These are phyloP conservation scores for Hirundichthys speculiger DNA, from an alignment of 2,113 vertebrate genomes.

Conservation along the genomic window DNA sequence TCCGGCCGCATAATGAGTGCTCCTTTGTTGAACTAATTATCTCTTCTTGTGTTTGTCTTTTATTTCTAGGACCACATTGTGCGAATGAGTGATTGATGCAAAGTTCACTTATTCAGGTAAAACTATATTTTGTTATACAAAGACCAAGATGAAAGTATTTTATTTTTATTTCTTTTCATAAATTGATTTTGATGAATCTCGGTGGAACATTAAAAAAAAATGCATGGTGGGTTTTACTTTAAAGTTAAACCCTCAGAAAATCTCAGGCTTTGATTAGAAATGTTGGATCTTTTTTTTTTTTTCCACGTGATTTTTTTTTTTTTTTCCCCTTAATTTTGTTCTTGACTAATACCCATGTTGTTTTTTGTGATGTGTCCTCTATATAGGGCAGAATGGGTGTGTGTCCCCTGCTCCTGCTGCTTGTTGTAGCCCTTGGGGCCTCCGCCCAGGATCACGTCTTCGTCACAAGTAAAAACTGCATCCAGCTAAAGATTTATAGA, in stretches of 20 bases:
- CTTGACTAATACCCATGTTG: not conserved
- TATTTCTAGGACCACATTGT: constrained; percentile 59
- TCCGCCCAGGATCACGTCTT: constrained; percentile 71
- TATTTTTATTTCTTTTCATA: too few species aligned
- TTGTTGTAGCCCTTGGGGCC: constrained; percentile 80
- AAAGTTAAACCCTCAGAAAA: too few species aligned
- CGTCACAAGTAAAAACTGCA: constrained; percentile 78
- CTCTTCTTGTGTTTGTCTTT: constrained; percentile 4
- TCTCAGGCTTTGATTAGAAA: too few species aligned
- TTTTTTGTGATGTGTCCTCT: constrained; percentile 34
- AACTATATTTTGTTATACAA: constrained; percentile 1
- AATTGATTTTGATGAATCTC: too few species aligned
- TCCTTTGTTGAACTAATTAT: not conserved
- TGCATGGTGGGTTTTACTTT: too few species aligned
- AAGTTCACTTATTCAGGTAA: constrained; percentile 76
- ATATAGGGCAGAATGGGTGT: constrained; percentile 93
- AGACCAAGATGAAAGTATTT: not conserved
- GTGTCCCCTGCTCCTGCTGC: constrained; percentile 88
- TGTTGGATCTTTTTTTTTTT: too few species aligned
- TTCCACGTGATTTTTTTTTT: not conserved
- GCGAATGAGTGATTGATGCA: constrained; percentile 83
- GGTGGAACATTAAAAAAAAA: too few species aligned
- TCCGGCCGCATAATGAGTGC: too few species aligned
- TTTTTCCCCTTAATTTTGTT: not conserved
- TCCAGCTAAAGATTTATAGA: not conserved